Conservation (phyloP, 2,888 invertebrate species). For the Netelia virgata region DNA sequence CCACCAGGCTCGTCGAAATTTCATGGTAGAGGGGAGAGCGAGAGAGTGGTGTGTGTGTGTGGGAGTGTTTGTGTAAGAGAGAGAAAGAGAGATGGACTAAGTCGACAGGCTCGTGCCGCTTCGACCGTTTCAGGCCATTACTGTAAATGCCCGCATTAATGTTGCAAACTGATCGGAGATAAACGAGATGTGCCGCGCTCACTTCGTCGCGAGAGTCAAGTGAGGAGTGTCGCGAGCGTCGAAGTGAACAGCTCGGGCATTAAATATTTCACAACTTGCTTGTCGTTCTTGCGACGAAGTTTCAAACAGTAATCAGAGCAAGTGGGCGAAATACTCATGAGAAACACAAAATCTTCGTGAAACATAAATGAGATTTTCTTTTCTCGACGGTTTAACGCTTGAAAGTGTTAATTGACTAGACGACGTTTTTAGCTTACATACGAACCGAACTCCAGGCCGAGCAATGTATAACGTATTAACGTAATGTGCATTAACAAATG, state of each 20-base stretch:
- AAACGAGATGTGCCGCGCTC: conserved; percentile 69
- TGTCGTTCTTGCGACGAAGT: conserved; percentile 50
- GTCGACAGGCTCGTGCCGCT: conserved; percentile 61
- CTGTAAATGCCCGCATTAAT: conserved; percentile 79
- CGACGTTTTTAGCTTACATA: no score
- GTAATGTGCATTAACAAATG: no score
- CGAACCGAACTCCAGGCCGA: no score
- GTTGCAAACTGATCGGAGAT: conserved; percentile 78
- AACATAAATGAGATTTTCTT: neutral
- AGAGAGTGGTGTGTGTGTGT: neutral
- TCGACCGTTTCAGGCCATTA: conserved; percentile 73
- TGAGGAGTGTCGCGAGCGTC: conserved; percentile 29
- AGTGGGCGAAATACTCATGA: neutral
- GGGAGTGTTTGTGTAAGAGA: conserved; percentile 14
- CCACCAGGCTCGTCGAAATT: conserved; percentile 29
- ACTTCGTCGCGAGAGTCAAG: conserved; percentile 44
- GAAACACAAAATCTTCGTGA: neutral
- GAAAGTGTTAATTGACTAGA: neutral
- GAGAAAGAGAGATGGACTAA: conserved; percentile 42
- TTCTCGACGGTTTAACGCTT: neutral
- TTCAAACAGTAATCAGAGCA: conserved; percentile 5
- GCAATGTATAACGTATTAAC: no score
- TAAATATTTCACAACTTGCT: conserved; percentile 76
- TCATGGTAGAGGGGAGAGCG: neutral
- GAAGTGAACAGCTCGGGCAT: conserved; percentile 60